Base-by-base conservation (phyloP, 1,140 invertebrate species). In the Drosophila saltans region DNA sequence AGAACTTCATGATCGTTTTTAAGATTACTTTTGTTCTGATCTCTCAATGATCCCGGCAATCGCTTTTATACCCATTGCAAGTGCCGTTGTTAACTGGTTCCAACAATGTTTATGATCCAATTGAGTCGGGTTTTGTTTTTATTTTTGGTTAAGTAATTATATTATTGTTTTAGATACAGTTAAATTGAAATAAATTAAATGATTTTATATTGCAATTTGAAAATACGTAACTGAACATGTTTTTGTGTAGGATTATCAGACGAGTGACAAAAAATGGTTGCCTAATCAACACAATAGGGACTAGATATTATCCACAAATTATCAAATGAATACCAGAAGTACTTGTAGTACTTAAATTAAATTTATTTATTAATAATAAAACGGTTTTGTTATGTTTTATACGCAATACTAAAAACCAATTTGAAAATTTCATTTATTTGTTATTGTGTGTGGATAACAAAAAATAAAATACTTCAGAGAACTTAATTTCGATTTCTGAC, bases 141-240 rank as follows among this genome's bases (percentile, higher is more conserved):
- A 8, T 3, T 52, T 26, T 2, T 26, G 21, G 7, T 36, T 36
- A 36, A 7, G 33, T 52, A 52, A 52, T 52, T 52, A 52, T 52
- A 52, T 52, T 52, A 26, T 52, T 52, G 45, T 52, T 52, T 52
- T 26, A 52, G 2, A 26, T 52, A 52, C 45, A 26, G 45, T 52
- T 52, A 52, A 52, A 52, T 7, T 52, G 8, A 26, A 16, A 52
- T 52, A 52, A 52, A 52, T 52, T 52, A 10, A 1, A 24, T 2
- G 24, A 52, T 52, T 52, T 52, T 52, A 52, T 26, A 52, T 26
- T 52, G 45, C 45, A 52, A 52, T 52, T 26, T 8, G 16, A 16
- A 52, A 26, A 26, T 52, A 10, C 45, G 45, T 9, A 52, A 24
- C 24, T 7, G 8, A 52, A 52, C 45, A 52, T 52, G 45, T 52